Conservation (phyloP, 1,140 invertebrate species). For the Harpegnathos saltator region DNA sequence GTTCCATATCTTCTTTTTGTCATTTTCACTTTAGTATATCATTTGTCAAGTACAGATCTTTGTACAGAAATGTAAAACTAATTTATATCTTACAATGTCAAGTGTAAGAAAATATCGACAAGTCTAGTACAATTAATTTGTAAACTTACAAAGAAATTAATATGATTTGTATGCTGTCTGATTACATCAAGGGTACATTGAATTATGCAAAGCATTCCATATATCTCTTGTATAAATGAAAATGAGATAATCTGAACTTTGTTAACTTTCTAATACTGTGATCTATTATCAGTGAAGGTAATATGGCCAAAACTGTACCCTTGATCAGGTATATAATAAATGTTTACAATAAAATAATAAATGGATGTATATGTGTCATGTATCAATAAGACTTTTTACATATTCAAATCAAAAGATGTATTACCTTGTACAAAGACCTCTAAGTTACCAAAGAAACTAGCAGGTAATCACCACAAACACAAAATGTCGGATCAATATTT, state of each 20-base stretch:
- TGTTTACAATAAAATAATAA: slow-evolving; percentile 52
- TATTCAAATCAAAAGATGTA: slow-evolving; percentile 1
- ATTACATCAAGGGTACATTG: slow-evolving; percentile 35
- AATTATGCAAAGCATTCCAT: slow-evolving; percentile 38
- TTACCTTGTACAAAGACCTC: not conserved
- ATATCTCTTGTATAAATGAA: not conserved
- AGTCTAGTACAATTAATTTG: slow-evolving; percentile 52
- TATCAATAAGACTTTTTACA: slow-evolving; percentile 23
- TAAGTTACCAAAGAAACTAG: not conserved
- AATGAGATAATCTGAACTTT: slow-evolving; percentile 7
- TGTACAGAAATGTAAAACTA: slow-evolving; percentile 61
- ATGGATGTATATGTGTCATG: slow-evolving; percentile 28
- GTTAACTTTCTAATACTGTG: not conserved
- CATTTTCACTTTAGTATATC: slow-evolving; percentile 54
- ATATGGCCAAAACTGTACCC: slow-evolving; percentile 31
- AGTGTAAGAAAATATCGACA: slow-evolving; percentile 12
- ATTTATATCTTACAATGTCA: slow-evolving; percentile 14
- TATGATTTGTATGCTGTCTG: not conserved
- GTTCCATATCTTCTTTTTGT: slow-evolving; percentile 40
- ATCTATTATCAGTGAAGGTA: slow-evolving; percentile 2
- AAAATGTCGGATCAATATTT: slow-evolving; percentile 16
- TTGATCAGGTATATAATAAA: slow-evolving; percentile 22
- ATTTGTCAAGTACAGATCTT: slow-evolving; percentile 34
- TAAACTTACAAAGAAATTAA: slow-evolving; percentile 44
- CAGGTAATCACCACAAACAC: not conserved